These are phyloP conservation scores for Embiotoca jacksoni DNA, from an alignment of 2,113 vertebrate species.

Conservation along the genomic window DNA sequence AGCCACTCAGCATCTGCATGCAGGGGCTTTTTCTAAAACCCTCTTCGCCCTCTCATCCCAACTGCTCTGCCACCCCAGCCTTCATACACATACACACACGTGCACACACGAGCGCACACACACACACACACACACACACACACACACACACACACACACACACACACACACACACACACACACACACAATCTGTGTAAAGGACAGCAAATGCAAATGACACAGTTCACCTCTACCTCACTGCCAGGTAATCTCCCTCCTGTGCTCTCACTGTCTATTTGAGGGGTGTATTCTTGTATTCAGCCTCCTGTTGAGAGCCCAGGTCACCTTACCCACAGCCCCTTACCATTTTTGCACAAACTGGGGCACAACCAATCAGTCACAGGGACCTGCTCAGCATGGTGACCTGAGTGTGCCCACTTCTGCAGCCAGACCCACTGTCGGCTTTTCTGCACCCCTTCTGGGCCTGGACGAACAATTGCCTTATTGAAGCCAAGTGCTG, in stretches of 20 bases:
- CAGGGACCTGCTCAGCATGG: constrained; percentile 58
- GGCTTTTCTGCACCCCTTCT: constrained; percentile 60
- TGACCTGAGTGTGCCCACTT: constrained; percentile 71
- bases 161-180: neutral
- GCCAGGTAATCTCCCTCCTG: constrained; percentile 54
- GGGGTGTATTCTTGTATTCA: constrained; percentile 50
- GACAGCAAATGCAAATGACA: constrained; percentile 71
- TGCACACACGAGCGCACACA: constrained; percentile 7
- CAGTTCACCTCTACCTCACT: constrained; percentile 53
- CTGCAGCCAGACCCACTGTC: constrained; percentile 60
- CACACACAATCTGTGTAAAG: constrained; percentile 44
- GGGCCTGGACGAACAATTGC: constrained; percentile 72
- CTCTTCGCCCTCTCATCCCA: constrained; percentile 53
- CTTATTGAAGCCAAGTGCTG: constrained; percentile 76
- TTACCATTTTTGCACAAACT: constrained; percentile 58
- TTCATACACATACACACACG: constrained; percentile 28
- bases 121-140: constrained; percentile 8
- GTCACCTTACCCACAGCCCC: constrained; percentile 65
- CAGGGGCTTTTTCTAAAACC: constrained; percentile 68
- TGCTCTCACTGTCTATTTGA: constrained; percentile 52
- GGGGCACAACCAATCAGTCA: constrained; percentile 66
- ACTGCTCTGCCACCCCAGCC: constrained; percentile 39
- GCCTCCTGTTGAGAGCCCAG: constrained; percentile 57
- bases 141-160: neutral
- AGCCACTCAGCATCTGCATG: constrained; percentile 82